Evolutionary conservation across 2,113 vertebrate genomes (phyloP), one percentile per base, ranked within the genome.

Genomic region (Cololabis saira): DNA sequence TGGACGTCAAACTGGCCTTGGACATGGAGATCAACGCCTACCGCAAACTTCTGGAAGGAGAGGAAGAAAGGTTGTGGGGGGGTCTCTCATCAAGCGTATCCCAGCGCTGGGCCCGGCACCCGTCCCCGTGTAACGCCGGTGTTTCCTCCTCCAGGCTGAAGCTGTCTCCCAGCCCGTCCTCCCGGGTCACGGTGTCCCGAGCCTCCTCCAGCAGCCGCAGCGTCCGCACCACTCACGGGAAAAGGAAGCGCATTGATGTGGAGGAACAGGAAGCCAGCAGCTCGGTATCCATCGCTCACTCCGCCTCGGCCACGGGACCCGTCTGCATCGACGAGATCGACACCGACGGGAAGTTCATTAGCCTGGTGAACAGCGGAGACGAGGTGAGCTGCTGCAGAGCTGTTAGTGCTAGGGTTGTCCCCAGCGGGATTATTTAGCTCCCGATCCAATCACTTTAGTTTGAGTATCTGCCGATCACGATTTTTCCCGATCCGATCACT

Each of bases 11-110:
- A 65, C 87, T 98, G 63, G 94, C 96, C 7, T 88, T 98, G 67
- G 96, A 98, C 91, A 94, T 95, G 95, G 97, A 98, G 88, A 99
- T 99, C 78, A 93, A 61, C 7, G 95, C 95, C 40, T 98, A 98
- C 48, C 91, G 95, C 68, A 96, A 97, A 45, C 87, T 99, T 22
- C 76, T 99, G 70, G 97, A 98, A 65, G 94, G 94, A 12, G 96
- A 99, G 80, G 96, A 98, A 45, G 94, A 97, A 68, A 95, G 96
- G 96, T 97, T n/a, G n/a, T n/a, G n/a, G n/a, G n/a, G n/a, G n/a
- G n/a, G n/a, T n/a, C n/a, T n/a, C n/a, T n/a, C n/a, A n/a, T n/a
- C n/a, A n/a, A n/a, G n/a, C n/a, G n/a, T n/a, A n/a, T n/a, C n/a
- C n/a, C n/a, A n/a, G n/a, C n/a, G n/a, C n/a, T n/a, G n/a, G n/a